These are phyloP conservation scores for Onchidella celtica DNA, from an alignment of 2,888 invertebrate species.

Conservation along the genomic window DNA sequence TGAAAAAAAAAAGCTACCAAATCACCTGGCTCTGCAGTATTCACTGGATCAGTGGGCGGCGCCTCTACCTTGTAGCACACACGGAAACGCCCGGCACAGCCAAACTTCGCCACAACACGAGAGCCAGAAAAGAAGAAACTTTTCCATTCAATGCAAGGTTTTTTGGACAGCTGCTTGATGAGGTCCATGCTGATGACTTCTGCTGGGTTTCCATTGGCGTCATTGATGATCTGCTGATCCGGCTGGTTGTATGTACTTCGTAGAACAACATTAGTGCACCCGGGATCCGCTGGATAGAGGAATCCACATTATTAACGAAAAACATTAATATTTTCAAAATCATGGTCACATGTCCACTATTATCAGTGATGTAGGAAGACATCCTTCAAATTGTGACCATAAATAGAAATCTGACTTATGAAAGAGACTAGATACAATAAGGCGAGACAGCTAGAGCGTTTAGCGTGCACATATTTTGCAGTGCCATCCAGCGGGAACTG, in stretches of 20 bases:
- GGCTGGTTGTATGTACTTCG: not conserved
- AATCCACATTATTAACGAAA: too few species aligned
- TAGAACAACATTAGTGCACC: not conserved
- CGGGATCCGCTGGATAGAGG: not conserved
- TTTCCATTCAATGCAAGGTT: not conserved
- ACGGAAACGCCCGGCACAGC: not conserved
- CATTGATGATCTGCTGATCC: not conserved
- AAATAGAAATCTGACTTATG: too few species aligned
- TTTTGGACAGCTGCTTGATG: not conserved
- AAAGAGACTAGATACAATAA: too few species aligned
- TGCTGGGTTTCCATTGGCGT: not conserved
- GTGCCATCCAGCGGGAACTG: too few species aligned
- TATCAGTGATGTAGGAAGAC: too few species aligned
- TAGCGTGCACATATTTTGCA: too few species aligned
- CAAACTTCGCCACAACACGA: not conserved
- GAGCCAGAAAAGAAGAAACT: not conserved
- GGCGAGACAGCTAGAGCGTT: too few species aligned
- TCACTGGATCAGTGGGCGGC: not conserved
- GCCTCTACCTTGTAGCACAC: not conserved
- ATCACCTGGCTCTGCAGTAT: not conserved
- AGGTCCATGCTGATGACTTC: conserved; percentile 3
- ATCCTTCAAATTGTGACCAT: too few species aligned
- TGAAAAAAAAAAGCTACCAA: too few species aligned
- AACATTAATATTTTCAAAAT: too few species aligned
- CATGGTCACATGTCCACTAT: too few species aligned